Evolutionary conservation across 2,797 vertebrate genomes (phyloP).

Genomic region (Hybognathus amarus): DNA sequence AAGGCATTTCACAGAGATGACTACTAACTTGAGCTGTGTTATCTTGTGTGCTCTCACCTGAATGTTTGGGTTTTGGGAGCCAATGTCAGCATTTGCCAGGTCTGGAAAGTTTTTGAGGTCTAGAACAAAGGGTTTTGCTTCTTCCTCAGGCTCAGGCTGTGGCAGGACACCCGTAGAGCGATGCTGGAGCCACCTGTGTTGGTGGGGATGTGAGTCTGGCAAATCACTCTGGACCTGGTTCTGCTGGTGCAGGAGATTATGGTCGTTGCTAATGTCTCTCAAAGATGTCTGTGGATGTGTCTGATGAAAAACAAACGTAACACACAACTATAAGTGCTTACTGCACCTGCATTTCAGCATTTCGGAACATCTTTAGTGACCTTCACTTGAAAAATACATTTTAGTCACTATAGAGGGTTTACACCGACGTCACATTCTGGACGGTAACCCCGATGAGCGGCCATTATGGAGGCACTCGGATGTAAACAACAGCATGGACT

Average conservation of each 20-base stretch:
- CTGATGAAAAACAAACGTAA: conserved; percentile 63
- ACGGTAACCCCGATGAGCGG: too few relatives aligned
- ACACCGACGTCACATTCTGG: too few relatives aligned
- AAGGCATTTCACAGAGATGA: not conserved
- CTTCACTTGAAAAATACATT: not conserved
- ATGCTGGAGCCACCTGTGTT: conserved; percentile 75
- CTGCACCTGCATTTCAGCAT: not conserved
- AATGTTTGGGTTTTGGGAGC: conserved; percentile 90
- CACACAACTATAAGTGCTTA: not conserved
- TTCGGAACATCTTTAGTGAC: not conserved
- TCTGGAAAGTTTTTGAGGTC: conserved; percentile 89
- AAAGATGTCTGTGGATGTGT: conserved; percentile 67
- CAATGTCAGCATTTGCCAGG: conserved; percentile 83
- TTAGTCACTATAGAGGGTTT: not conserved
- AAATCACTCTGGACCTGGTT: conserved; percentile 79
- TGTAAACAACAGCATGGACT: too few relatives aligned
- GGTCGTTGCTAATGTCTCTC: conserved; percentile 63
- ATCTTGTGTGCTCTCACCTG: conserved; percentile 75
- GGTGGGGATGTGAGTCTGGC: conserved; percentile 67
- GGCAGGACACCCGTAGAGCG: conserved; percentile 70
- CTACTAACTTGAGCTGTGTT: not conserved
- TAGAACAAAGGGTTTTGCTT: conserved; percentile 83
- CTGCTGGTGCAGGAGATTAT: conserved; percentile 64
- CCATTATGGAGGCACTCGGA: too few relatives aligned
- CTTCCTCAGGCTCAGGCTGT: conserved; percentile 70